These are phyloP conservation scores for Nephrotoma appendiculata DNA, from an alignment of 2,888 invertebrate genomes.

Conservation along the genomic window DNA sequence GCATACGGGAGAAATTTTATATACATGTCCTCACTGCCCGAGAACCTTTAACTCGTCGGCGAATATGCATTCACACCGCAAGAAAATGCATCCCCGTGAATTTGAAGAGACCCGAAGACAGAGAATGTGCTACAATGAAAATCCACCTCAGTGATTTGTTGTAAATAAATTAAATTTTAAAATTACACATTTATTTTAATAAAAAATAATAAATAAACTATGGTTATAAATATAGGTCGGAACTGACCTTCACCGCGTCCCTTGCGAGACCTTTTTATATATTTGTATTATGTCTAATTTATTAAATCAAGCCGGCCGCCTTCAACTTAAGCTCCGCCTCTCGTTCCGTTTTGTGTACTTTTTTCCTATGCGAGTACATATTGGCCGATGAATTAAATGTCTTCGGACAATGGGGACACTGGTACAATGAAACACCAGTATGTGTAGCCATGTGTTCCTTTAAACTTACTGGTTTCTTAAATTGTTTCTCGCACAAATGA, in stretches of 20 bases:
- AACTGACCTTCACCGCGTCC: background rate
- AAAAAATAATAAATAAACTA: background rate
- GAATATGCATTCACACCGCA: conserved; percentile 31
- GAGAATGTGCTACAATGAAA: background rate
- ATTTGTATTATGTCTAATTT: background rate
- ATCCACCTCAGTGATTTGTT: background rate
- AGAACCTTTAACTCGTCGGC: conserved; percentile 32
- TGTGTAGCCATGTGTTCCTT: conserved; percentile 31
- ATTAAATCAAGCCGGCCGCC: background rate
- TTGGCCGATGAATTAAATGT: conserved; percentile 32
- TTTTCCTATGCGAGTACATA: conserved; percentile 30
- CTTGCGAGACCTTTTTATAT: background rate
- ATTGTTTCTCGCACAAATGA: conserved; percentile 27
- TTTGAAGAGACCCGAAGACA: conserved; percentile 18
- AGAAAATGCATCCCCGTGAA: conserved; percentile 28
- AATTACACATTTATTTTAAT: background rate
- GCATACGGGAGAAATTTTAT: conserved; percentile 30
- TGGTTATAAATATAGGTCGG: background rate
- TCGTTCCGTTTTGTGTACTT: conserved; percentile 28
- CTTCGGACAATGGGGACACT: conserved; percentile 28
- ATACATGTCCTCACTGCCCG: conserved; percentile 29
- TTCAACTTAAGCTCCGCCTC: conserved; percentile 15
- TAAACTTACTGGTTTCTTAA: conserved; percentile 18
- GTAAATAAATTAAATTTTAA: background rate
- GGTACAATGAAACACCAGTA: conserved; percentile 29